Percentiles rank a stretch among this genome's conserved stretches.
These are phyloP conservation scores for Podarcis cretensis DNA, from an alignment of 2,113 vertebrate genomes.

Conservation along the genomic window DNA sequence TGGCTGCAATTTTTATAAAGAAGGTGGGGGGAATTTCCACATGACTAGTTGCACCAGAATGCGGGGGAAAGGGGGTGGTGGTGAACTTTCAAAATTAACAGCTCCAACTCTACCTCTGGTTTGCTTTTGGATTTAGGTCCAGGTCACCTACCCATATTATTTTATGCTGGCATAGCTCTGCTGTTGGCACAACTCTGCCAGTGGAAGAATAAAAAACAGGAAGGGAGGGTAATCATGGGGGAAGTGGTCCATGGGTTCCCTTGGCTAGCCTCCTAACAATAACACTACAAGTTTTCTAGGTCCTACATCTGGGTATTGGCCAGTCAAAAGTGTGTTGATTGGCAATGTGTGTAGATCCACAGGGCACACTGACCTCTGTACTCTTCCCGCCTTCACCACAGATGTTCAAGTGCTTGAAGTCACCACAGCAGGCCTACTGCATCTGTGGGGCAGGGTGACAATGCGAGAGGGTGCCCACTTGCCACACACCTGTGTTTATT, in stretches of 20 bases:
- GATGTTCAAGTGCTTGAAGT: not conserved
- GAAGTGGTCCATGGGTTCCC: too few species aligned
- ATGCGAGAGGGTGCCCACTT: not conserved
- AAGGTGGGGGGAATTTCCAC: not conserved
- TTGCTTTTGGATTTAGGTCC: too few species aligned
- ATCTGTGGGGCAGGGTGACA: not conserved
- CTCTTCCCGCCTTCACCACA: not conserved
- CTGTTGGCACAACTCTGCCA: too few species aligned
- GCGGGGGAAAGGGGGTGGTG: not conserved
- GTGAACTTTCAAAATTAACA: too few species aligned
- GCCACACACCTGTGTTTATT: not conserved
- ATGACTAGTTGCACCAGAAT: not conserved
- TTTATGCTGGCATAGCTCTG: too few species aligned
- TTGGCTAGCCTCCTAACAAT: too few species aligned
- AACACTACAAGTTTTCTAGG: not conserved
- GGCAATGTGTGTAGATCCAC: not conserved
- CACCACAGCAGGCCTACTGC: not conserved
- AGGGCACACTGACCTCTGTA: not conserved
- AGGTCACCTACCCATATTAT: too few species aligned
- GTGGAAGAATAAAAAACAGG: too few species aligned
- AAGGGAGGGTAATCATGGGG: too few species aligned
- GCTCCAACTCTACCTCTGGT: too few species aligned
- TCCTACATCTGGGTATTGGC: not conserved
- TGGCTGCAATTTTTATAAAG: not conserved
- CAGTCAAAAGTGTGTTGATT: not conserved